Evolutionary conservation across 2,797 vertebrate species (phyloP).

Genomic region (Bovichtus diacanthus): DNA sequence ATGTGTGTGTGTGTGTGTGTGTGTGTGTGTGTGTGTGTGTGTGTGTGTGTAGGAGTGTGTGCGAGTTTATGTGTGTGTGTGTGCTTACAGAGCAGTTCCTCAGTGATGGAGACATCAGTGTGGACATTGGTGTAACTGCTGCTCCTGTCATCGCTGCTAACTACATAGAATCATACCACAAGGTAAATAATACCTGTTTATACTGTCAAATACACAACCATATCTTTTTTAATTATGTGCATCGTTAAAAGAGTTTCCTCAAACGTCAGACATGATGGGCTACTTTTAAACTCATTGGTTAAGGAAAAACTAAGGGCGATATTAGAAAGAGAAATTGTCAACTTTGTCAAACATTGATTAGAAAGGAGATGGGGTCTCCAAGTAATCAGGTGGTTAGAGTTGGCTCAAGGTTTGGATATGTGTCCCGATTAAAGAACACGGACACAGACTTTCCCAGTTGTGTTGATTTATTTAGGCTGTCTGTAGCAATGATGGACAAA

Average conservation of each 20-base stretch:
- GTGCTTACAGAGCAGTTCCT: constrained; percentile 85
- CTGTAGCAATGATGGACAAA: too few species aligned
- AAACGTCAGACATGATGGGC: background rate
- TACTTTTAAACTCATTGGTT: too few species aligned
- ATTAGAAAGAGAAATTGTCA: background rate
- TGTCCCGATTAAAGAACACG: too few species aligned
- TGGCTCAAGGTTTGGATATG: too few species aligned
- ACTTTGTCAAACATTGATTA: background rate
- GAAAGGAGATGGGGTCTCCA: too few species aligned
- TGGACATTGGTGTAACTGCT: constrained; percentile 87
- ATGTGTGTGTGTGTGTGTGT: constrained; percentile 1
- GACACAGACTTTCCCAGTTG: too few species aligned
- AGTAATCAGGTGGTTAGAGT: too few species aligned
- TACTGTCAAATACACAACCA: background rate
- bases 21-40: background rate
- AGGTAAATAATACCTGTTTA: constrained; percentile 75
- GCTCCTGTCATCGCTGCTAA: constrained; percentile 84
- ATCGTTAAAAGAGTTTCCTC: background rate
- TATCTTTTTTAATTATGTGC: background rate
- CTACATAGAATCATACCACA: constrained; percentile 92
- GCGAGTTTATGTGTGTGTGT: constrained; percentile 17
- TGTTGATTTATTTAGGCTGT: too few species aligned
- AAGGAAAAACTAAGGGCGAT: background rate
- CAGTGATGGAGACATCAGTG: constrained; percentile 81
- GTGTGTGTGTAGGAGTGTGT: constrained; percentile 11